These are phyloP conservation scores for Riparia riparia DNA, from an alignment of 2,113 vertebrate species.

Conservation along the genomic window DNA sequence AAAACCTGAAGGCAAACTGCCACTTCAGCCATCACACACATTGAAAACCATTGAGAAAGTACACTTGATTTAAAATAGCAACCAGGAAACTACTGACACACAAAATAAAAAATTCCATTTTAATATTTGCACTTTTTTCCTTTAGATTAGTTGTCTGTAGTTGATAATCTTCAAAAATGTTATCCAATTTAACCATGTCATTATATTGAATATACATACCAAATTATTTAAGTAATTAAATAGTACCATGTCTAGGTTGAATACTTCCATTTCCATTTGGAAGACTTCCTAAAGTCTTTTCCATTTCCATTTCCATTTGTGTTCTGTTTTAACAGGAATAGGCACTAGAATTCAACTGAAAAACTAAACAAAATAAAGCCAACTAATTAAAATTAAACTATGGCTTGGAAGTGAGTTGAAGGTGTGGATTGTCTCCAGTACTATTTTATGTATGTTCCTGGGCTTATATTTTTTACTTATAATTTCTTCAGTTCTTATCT, in stretches of 20 bases:
- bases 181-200: neutral
- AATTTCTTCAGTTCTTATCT: neutral
- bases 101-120: neutral
- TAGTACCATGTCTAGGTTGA: neutral
- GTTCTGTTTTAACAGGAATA: neutral
- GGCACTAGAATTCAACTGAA: neutral
- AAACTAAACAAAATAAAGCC: neutral
- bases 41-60: neutral
- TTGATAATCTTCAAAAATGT: neutral
- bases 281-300: neutral
- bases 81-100: neutral
- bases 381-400: neutral
- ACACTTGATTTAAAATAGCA: neutral
- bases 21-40: rapidly evolving
- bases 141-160: neutral
- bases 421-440: neutral
- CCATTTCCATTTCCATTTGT: neutral
- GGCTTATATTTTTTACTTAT: neutral
- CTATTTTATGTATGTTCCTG: neutral
- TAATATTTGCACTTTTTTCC: neutral
- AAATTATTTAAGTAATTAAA: neutral
- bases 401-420: neutral
- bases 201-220: neutral
- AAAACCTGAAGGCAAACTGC: neutral
- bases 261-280: neutral